phyloP scores from a whole-genome alignment of 2,797 vertebrate genomes.

The Notolabrus celidotus region DNA sequence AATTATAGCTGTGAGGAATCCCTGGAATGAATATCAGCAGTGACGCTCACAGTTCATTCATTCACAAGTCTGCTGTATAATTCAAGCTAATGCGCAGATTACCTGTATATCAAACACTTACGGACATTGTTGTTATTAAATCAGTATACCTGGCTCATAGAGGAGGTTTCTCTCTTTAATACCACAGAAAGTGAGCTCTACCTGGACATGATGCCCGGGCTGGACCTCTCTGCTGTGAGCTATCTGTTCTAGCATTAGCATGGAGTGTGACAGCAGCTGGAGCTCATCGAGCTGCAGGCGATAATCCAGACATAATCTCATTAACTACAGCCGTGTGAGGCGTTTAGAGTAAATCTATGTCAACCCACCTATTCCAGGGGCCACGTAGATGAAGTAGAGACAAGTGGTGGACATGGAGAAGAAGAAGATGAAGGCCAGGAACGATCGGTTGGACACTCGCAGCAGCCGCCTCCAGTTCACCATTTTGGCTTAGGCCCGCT shows the following conservation, averaged over 20 bases:
- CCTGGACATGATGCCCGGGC: neutral
- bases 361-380: conserved; percentile 93
- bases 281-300: neutral
- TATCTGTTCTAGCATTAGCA: conserved; percentile 7
- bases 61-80: neutral
- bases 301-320: conserved; percentile 47
- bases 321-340: conserved; percentile 41
- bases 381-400: conserved; percentile 96
- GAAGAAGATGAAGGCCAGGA: conserved; percentile 94
- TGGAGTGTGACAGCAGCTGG: neutral
- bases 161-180: neutral
- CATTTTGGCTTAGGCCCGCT: conserved; percentile 85
- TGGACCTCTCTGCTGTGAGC: conserved; percentile 1
- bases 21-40: conserved; percentile 1
- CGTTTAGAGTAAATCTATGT: conserved; percentile 6
- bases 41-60: conserved; percentile 20
- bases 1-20: too few relatives aligned
- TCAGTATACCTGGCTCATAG: too few relatives aligned
- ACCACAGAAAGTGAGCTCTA: neutral
- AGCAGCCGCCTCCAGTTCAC: conserved; percentile 88
- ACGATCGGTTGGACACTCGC: conserved; percentile 94
- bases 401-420: conserved; percentile 95
- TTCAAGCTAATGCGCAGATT: too few relatives aligned
- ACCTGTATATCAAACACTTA: neutral
- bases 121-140: accelerated